Base-by-base conservation (phyloP, 2,797 vertebrate species). In the Heliangelus exortis region DNA sequence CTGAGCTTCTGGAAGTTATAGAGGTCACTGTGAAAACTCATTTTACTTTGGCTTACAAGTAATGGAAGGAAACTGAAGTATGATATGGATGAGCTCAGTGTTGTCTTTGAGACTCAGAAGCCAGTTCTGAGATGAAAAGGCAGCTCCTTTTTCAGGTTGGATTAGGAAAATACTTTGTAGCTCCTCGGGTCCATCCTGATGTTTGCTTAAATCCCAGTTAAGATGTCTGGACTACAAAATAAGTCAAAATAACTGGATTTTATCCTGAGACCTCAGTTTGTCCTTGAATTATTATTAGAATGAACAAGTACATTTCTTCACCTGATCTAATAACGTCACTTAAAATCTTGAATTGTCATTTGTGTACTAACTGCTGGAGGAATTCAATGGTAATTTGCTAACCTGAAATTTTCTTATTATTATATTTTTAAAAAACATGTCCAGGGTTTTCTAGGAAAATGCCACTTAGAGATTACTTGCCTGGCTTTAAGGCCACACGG, bases 21-120 rank as follows among this genome's bases (percentile, higher is more conserved):
- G 19, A 72, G 47, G 39, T 81, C 53, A 66, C 69, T 66, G n/a
- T 89, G 87, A 80, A 95, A 84, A 92, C 7, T 36, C 11, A 39
- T 74, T 54, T 90, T 50, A 31, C 13, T 91, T 89, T 57, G 58
- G 50, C 67, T 84, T 59, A 58, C 31, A 72, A 81, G 43, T 81
- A 87, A 74, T 23, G 87, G 71, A 92, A 91, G 53, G 54, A 87
- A 91, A 77, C 50, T 53, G n/a, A 34, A 79, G 34, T 68, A 45
- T 33, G 75, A 82, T 51, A 67, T 25, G 58, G 36, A 72, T 79
- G 28, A 87, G 33, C n/a, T 91, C 41, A 57, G 33, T 62, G 33
- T 72, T 83, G 28, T 63, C 63, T 82, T 82, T 91, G 82, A 85
- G 67, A 73, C 33, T 68, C 45, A 82, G 87, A 89, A 93, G 39